phyloP scores from a whole-genome alignment of 1,140 invertebrate species.

The Cotesia glomerata region DNA sequence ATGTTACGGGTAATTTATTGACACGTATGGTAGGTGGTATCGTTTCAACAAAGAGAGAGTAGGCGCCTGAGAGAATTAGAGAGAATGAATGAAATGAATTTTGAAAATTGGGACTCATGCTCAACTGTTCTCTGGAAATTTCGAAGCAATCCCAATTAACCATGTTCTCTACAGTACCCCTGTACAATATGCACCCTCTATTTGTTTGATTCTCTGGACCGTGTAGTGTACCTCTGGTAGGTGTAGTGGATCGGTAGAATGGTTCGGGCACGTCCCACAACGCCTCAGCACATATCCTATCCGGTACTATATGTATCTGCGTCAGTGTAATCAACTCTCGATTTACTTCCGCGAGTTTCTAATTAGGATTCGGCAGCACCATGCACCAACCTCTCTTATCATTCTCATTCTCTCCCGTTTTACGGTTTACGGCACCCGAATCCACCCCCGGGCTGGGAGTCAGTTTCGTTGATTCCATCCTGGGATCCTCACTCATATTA shows the following conservation, averaged over 20 bases:
- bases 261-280: slow-evolving; percentile 11
- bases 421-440: too few relatives aligned
- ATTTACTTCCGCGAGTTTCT: slow-evolving; percentile 33
- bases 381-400: too few relatives aligned
- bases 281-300: slow-evolving; percentile 12
- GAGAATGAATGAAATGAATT: too few relatives aligned
- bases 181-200: neutral
- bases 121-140: neutral
- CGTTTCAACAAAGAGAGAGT: too few relatives aligned
- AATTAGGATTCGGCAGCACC: slow-evolving; percentile 7
- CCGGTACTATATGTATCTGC: neutral
- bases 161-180: slow-evolving; percentile 3
- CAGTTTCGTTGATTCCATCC: slow-evolving; percentile 15
- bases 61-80: too few relatives aligned
- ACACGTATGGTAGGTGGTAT: slow-evolving; percentile 1
- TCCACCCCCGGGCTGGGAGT: neutral
- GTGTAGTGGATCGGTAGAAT: neutral
- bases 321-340: slow-evolving; percentile 29
- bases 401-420: too few relatives aligned
- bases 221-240: neutral
- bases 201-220: slow-evolving; percentile 16
- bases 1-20: slow-evolving; percentile 26
- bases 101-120: neutral
- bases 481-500: neutral
- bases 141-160: slow-evolving; percentile 18